Conservation (phyloP, 2,797 vertebrate genomes). For the Bryconaethiops microstoma region DNA sequence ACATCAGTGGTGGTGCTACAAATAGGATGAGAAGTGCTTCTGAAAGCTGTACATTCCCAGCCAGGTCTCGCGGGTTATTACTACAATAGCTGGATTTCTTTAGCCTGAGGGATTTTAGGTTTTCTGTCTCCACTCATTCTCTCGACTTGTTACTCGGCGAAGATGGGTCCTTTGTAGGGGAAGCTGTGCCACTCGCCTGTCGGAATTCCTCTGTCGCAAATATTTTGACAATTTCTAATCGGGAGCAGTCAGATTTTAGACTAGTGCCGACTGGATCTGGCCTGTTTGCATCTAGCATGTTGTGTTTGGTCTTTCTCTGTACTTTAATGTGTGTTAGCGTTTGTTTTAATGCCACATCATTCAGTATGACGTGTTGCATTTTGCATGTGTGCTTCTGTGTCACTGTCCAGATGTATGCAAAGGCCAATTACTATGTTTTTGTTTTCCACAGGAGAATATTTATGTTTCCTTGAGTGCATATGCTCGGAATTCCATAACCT, state of each 20-base stretch:
- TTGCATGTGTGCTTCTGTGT: constrained; percentile 11
- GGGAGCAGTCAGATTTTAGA: constrained; percentile 60
- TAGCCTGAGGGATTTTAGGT: constrained; percentile 83
- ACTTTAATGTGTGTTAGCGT: background rate
- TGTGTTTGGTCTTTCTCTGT: constrained; percentile 7
- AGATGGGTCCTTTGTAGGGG: constrained; percentile 82
- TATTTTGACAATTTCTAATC: constrained; percentile 79
- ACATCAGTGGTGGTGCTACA: constrained; percentile 85
- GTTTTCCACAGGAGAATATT: constrained; percentile 12
- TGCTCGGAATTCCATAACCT: constrained; percentile 38
- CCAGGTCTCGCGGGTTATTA: constrained; percentile 87
- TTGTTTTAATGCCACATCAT: constrained; percentile 9
- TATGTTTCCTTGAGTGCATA: constrained; percentile 30
- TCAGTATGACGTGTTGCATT: background rate
- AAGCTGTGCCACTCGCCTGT: constrained; percentile 67
- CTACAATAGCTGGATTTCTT: constrained; percentile 86
- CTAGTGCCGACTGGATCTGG: constrained; percentile 49
- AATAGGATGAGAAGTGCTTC: constrained; percentile 86
- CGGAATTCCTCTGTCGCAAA: constrained; percentile 74
- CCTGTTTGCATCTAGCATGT: constrained; percentile 39
- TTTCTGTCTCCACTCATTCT: constrained; percentile 82
- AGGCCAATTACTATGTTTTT: constrained; percentile 27
- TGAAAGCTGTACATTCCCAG: constrained; percentile 86
- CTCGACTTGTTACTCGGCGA: constrained; percentile 83
- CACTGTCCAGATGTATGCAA: constrained; percentile 23